Evolutionary conservation across 2,888 invertebrate species (phyloP), one percentile per base, ranked within the genome.

Genomic region (Drosophila sordidapex): DNA sequence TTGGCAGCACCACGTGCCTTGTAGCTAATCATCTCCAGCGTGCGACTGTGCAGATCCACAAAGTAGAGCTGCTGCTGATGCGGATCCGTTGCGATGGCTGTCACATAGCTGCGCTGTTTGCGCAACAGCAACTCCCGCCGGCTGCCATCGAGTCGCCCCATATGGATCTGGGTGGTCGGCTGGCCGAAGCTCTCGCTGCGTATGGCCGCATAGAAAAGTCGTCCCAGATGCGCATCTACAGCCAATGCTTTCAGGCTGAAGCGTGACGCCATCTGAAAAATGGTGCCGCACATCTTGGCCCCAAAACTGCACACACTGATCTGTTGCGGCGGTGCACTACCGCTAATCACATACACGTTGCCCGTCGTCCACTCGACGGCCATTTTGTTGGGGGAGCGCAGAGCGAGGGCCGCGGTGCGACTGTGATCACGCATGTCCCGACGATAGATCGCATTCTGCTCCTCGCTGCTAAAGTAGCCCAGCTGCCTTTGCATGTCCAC

Each of bases 11-110:
- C 53, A 0, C 68, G 73, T 8, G 31, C 21, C 4, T 49, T 46
- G 13, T 95, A 95, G 77, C 91, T 90, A 27, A 94, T 83, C 35
- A 93, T 91, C 78, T 94, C 94, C 33, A 96, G 93, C 1, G 93
- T 92, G 53, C 94, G 94, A 4, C 93, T 87, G 76, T 94, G 94
- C 65, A 94, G 94, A 91, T 98, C 97, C 0, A 95, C 95, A 93
- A 96, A 97, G 90, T 97, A 99, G 7, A 99, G 92, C 29, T 94
- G 92, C 79, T 95, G 94, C 85, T 94, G 94, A 82, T 95, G 94
- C 0, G 94, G 89, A 91, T 96, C 95, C 57, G 70, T 93, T 77
- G 81, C 94, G 75, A 91, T 93, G 59, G 82, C 95, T 77, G 91
- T 94, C 76, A 94, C 94, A 61, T 88, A 91, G 89, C 81, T 87